phyloP scores from a whole-genome alignment of 2,888 invertebrate species.

The Agrilus biguttatus region DNA sequence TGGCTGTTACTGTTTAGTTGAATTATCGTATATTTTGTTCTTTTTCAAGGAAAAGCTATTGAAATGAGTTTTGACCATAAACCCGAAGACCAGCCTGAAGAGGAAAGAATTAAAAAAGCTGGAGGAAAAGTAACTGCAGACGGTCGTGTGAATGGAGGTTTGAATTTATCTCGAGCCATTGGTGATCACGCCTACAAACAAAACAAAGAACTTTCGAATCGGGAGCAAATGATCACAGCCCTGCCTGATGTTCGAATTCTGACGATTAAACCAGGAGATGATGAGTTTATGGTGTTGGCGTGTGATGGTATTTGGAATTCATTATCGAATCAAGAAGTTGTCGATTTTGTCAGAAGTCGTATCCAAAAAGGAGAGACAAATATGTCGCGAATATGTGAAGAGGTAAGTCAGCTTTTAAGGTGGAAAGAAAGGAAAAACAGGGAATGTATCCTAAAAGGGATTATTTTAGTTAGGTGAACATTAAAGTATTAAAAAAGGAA shows the following conservation, averaged over 20 bases:
- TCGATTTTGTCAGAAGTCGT: conserved; percentile 70
- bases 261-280: conserved; percentile 56
- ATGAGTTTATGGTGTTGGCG: conserved; percentile 88
- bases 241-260: conserved; percentile 78
- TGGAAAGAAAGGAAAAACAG: not conserved
- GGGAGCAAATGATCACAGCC: conserved; percentile 95
- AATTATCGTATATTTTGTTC: too few species aligned
- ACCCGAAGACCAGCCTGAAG: conserved; percentile 83
- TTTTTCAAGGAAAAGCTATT: conserved; percentile 54
- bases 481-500: too few species aligned
- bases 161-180: conserved; percentile 90
- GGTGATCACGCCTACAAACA: conserved; percentile 95
- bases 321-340: conserved; percentile 90
- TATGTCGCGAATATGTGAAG: conserved; percentile 82
- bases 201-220: conserved; percentile 58
- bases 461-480: too few species aligned
- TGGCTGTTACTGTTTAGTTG: too few species aligned
- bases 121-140: conserved; percentile 87
- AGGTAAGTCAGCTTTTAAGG: conserved; percentile 42
- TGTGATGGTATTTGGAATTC: conserved; percentile 97
- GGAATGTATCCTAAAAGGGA: not conserved
- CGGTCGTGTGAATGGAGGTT: conserved; percentile 90
- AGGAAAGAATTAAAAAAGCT: conserved; percentile 72
- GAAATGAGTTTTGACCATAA: conserved; percentile 97
- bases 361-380: conserved; percentile 51